Evolutionary conservation across 2,113 vertebrate species (phyloP).

Genomic region (Delphinapterus leucas): DNA sequence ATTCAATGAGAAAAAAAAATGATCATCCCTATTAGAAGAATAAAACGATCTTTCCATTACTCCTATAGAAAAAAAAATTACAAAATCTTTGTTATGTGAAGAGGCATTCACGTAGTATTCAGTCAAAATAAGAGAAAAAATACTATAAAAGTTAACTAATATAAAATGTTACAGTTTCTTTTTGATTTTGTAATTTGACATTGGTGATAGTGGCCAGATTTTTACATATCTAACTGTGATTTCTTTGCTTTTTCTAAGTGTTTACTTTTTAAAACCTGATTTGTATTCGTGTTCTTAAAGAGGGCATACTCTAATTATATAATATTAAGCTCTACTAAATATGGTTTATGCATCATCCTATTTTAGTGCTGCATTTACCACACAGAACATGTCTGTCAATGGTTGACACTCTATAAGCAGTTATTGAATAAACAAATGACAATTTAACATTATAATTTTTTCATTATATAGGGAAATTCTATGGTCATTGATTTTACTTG

Average conservation of each 20-base stretch:
- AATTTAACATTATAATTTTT: background rate
- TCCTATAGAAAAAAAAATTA: background rate
- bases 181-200: background rate
- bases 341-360: background rate
- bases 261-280: background rate
- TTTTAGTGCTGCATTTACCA: background rate
- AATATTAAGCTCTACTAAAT: background rate
- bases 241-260: background rate
- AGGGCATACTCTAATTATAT: background rate
- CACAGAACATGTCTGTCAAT: background rate
- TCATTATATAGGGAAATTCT: background rate
- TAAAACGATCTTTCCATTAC: background rate
- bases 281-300: background rate
- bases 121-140: background rate
- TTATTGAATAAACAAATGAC: background rate
- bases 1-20: background rate
- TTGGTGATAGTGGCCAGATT: background rate
- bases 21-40: background rate
- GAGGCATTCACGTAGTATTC: background rate
- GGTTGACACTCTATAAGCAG: background rate
- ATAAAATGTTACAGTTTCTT: background rate
- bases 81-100: background rate
- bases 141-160: background rate
- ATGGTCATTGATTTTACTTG: background rate
- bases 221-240: background rate